Percentiles rank a stretch among this genome's conserved stretches.
Conservation (phyloP, 2,113 vertebrate genomes). For the Hydrochoerus hydrochaeris region DNA sequence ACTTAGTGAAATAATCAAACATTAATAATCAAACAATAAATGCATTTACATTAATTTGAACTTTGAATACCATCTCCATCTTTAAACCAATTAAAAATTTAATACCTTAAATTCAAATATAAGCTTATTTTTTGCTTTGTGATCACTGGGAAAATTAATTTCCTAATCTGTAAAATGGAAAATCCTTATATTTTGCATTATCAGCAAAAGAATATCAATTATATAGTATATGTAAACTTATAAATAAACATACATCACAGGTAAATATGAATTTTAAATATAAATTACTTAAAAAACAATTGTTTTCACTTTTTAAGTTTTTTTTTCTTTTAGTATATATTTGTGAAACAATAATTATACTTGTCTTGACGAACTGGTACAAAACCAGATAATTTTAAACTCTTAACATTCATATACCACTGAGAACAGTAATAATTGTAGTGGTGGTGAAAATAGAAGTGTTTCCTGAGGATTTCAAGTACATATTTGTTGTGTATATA, state of each 20-base stretch:
- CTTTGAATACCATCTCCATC: not conserved
- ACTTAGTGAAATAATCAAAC: not conserved
- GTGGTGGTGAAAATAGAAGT: not conserved
- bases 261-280: not conserved
- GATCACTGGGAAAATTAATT: not conserved
- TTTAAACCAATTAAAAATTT: not conserved
- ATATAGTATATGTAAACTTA: not conserved
- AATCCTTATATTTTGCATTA: not conserved
- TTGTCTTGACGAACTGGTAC: not conserved
- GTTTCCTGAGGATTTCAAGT: not conserved
- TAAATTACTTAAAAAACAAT: not conserved
- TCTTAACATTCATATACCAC: not conserved
- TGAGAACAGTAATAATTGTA: not conserved
- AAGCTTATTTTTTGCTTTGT: not conserved
- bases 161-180: not conserved
- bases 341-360: not conserved
- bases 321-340: not conserved
- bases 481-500: not conserved
- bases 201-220: not conserved
- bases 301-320: not conserved
- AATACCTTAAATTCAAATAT: not conserved
- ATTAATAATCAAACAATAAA: not conserved
- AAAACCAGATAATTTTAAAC: not conserved
- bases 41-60: not conserved
- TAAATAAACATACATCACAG: not conserved